These are phyloP conservation scores for Pituophis catenifer DNA, from an alignment of 2,113 vertebrate species.

Conservation along the genomic window DNA sequence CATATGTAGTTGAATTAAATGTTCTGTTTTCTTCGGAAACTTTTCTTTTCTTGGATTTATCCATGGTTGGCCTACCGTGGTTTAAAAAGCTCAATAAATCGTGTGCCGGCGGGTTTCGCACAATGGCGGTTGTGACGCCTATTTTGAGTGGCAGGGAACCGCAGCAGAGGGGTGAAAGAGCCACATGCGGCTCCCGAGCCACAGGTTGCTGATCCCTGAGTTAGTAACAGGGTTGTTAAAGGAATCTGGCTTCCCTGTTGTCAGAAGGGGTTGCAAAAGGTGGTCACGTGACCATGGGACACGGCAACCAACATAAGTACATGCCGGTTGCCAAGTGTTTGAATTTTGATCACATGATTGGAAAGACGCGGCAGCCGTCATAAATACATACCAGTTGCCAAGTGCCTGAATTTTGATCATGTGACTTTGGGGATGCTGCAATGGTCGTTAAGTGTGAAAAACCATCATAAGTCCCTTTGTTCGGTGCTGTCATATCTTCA, in stretches of 20 bases:
- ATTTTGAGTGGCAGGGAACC: no score
- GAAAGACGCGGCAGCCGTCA: not conserved
- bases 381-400: not conserved
- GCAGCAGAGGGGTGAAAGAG: no score
- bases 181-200: no score
- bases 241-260: not conserved
- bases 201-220: no score
- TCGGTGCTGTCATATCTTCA: not conserved
- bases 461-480: not conserved
- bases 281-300: not conserved
- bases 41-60: no score
- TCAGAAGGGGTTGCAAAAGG: not conserved
- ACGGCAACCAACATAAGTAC: not conserved
- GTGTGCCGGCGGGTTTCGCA: no score
- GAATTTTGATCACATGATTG: not conserved
- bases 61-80: no score
- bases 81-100: no score
- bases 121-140: no score
- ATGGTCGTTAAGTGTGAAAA: not conserved
- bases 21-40: no score
- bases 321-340: not conserved
- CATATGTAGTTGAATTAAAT: no score
- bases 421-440: not conserved
- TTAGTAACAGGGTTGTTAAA: not conserved
- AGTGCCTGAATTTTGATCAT: not conserved